Conservation (phyloP, 2,113 vertebrate genomes). For the Cygnus atratus region DNA sequence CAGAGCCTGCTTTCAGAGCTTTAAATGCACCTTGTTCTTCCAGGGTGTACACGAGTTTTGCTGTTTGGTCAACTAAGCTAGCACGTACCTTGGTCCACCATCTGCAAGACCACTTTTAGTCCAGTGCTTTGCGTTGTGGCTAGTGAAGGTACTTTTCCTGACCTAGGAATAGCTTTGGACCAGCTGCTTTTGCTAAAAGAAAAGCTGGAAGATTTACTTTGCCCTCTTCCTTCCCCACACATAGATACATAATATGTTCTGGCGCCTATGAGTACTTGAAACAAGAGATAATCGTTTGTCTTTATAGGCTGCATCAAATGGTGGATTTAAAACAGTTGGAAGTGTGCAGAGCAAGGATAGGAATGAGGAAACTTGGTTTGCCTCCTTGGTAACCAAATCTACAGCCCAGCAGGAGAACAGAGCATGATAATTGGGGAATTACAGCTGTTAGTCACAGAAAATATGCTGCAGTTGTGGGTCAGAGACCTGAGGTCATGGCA, state of each 20-base stretch:
- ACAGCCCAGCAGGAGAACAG: conserved; percentile 75
- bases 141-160: neutral
- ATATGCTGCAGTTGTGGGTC: conserved; percentile 78
- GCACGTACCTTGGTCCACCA: neutral
- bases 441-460: conserved; percentile 79
- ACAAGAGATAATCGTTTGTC: conserved; percentile 33
- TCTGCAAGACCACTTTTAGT: neutral
- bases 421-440: conserved; percentile 82
- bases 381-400: conserved; percentile 77
- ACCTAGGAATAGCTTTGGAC: neutral
- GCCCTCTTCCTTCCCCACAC: neutral
- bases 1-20: neutral
- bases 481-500: conserved; percentile 69
- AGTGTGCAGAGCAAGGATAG: neutral
- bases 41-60: neutral
- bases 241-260: neutral
- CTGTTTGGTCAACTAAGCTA: neutral
- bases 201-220: neutral
- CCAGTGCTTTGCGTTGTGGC: neutral
- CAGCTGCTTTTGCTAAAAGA: neutral
- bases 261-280: conserved; percentile 17
- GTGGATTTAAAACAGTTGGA: conserved; percentile 58
- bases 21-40: neutral
- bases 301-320: conserved; percentile 64
- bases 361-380: conserved; percentile 47